These are phyloP conservation scores for Dryobates pubescens DNA, from an alignment of 2,797 vertebrate genomes.

Conservation along the genomic window DNA sequence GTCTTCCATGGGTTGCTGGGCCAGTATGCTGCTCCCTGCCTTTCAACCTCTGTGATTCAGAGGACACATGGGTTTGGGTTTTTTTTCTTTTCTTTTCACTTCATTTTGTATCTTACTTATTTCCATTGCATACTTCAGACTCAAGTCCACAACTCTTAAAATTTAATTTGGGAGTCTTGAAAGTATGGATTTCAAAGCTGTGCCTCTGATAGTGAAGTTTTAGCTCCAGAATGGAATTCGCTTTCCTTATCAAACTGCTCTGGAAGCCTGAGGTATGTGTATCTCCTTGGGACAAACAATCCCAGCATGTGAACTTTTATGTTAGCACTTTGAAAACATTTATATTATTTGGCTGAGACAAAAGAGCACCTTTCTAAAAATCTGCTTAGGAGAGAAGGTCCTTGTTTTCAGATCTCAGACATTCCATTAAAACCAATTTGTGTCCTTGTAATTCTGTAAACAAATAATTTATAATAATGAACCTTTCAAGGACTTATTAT, in stretches of 20 bases:
- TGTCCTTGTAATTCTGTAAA: neutral
- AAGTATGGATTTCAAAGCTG: neutral
- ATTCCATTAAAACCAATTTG: neutral
- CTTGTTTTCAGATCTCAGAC: neutral
- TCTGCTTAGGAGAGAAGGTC: neutral
- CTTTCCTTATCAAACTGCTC: neutral
- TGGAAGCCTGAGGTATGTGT: neutral
- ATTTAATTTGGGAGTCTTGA: neutral
- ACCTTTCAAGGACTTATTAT: neutral
- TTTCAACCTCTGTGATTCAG: neutral
- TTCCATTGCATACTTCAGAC: neutral
- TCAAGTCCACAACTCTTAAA: neutral
- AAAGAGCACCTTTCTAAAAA: neutral
- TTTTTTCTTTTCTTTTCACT: neutral
- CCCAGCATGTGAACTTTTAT: neutral
- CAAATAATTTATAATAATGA: neutral
- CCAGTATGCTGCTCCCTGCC: neutral
- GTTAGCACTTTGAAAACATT: neutral
- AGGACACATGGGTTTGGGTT: neutral
- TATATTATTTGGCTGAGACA: neutral
- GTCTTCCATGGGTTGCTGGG: neutral
- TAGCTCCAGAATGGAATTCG: neutral
- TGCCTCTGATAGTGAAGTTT: neutral
- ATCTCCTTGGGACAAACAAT: neutral
- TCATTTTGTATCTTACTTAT: neutral